Conservation (phyloP, 2,888 invertebrate genomes). For the Hydroisotoma schaefferi region DNA sequence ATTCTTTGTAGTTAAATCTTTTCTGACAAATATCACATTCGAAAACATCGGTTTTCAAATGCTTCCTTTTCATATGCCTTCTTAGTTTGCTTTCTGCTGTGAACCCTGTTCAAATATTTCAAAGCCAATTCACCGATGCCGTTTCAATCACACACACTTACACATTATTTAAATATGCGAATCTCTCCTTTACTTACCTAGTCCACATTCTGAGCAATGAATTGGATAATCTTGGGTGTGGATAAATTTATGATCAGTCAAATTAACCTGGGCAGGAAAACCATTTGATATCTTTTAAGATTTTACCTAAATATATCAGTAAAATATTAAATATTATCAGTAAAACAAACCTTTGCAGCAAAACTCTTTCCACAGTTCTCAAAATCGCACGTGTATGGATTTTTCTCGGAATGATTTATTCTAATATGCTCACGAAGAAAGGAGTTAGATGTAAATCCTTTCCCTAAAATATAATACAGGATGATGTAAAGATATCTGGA, state of each 20-base stretch:
- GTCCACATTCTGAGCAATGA: slow-evolving; percentile 2
- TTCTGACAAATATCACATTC: background rate
- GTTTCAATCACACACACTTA: too few species aligned
- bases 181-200: background rate
- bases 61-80: background rate
- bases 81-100: background rate
- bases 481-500: too few species aligned
- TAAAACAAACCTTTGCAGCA: background rate
- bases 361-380: slow-evolving; percentile 17
- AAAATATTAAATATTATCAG: too few species aligned
- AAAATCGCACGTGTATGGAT: slow-evolving; percentile 16
- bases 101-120: background rate
- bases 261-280: too few species aligned
- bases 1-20: background rate
- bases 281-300: slow-evolving; percentile 15
- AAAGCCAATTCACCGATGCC: background rate
- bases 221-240: slow-evolving; percentile 17
- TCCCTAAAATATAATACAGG: too few species aligned
- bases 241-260: slow-evolving; percentile 17
- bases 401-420: slow-evolving; percentile 3
- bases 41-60: background rate
- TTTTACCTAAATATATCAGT: too few species aligned
- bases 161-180: background rate
- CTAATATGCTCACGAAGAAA: background rate
- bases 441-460: background rate